Evolutionary conservation across 1,140 invertebrate species (phyloP), one percentile per base, ranked within the genome.

Genomic region (Drosophila fuyamai): DNA sequence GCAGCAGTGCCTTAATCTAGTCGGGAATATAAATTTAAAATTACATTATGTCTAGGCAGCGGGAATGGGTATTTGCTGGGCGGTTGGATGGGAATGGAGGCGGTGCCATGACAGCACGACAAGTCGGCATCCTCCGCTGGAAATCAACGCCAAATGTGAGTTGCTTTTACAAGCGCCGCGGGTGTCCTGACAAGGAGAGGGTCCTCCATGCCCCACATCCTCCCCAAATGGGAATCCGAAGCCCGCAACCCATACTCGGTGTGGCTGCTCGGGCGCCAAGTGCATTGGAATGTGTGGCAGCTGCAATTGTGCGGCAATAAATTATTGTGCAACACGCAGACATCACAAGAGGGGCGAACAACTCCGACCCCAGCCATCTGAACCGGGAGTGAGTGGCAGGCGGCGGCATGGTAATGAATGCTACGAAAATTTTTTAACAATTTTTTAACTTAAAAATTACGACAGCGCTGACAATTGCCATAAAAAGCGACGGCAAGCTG

Each of bases 401-500:
- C 40, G 29, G 56, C 63, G 76, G 66, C 70, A 48, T 80, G 72
- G 83, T 86, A 86, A 86, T 86, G 83, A 86, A 86, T 86, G 83
- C 83, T 76, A 88, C 80, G 79, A 83, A 82, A 79, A 88, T 82
- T 88, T 83, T 80, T 86, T 73, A 86, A 86, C 82, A 86, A 86
- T 88, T 86, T 86, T 86, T 86, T 86, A 86, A 88, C 70, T 86
- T 86, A 88, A 86, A 86, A 86, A 86, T 86, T 88, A 86, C 82
- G 82, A 86, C 82, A 76, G 62, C 83, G 76, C 79, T 86, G 82
- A 86, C 82, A 86, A 86, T 86, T 88, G 83, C 82, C 82, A 88
- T 86, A 71, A 81, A 81, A 79, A 63, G 56, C 73, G 58, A 63
- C 56, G 35, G 51, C 58, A 43, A 14, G 23, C 53, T 54, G 56